phyloP scores from a whole-genome alignment of 2,888 invertebrate genomes.

The Eupithecia insigniata region DNA sequence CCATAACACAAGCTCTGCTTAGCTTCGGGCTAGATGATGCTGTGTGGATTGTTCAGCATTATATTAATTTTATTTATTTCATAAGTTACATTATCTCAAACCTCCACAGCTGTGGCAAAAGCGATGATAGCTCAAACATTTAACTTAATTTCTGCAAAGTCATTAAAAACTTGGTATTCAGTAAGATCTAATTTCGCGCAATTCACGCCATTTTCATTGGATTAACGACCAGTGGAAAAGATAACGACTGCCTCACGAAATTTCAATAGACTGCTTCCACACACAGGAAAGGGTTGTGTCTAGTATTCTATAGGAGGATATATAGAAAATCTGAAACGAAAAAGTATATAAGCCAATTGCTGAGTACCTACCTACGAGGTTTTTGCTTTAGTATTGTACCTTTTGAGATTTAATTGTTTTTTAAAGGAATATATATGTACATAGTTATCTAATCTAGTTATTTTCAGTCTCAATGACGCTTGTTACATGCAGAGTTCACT shows the following conservation, averaged over 20 bases:
- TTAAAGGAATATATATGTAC: too few species aligned
- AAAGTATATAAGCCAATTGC: not conserved
- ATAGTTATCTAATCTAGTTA: too few species aligned
- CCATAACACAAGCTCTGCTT: too few species aligned
- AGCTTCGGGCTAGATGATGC: too few species aligned
- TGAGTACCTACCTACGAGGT: not conserved
- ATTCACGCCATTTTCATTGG: constrained; percentile 36
- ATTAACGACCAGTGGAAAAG: constrained; percentile 26
- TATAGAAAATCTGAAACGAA: not conserved
- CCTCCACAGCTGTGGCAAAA: not conserved
- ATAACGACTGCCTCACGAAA: constrained; percentile 1
- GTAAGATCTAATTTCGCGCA: constrained; percentile 41
- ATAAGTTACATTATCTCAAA: not conserved
- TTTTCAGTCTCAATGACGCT: too few species aligned
- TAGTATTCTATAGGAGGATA: not conserved
- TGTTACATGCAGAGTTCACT: too few species aligned
- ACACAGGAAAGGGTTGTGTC: not conserved
- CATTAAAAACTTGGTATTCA: constrained; percentile 39
- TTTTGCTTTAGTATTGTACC: not conserved
- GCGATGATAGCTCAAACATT: constrained; percentile 16
- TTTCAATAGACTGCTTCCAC: constrained; percentile 6
- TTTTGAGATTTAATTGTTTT: too few species aligned
- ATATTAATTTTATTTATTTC: too few species aligned
- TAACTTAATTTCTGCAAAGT: constrained; percentile 17
- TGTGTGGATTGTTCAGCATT: too few species aligned